Base-by-base conservation (phyloP, 2,797 vertebrate species). In the Helicolenus hilgendorfi region DNA sequence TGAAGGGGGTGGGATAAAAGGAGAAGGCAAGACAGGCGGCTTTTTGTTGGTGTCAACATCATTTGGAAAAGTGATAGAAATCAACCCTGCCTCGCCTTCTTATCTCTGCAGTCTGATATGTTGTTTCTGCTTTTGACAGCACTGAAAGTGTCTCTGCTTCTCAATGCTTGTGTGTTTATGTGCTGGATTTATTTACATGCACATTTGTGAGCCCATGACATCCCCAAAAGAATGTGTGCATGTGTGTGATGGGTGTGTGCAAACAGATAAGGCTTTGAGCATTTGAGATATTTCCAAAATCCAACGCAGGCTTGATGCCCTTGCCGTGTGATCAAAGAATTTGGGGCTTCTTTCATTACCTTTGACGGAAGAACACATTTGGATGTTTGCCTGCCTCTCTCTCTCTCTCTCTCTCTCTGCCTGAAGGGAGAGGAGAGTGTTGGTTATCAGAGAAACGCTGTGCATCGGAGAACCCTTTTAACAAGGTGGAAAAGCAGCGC, bases 321-420 rank as follows among this genome's bases (percentile, higher is more conserved):
- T 94, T 74, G 88, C 92, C 7, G 81, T 68, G 87, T 92, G 95
- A 97, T 97, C 96, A 97, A 96, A 96, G 91, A 92, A 92, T 87
- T 91, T 4, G 68, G 74, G 68, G 92, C 88, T 90, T 90, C 92
- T 94, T 96, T 96, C 92, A 93, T 96, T 96, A 92, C 89, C 87
- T 94, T 91, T 92, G 94, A 92, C 92, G 71, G 85, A 90, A 85
- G 78, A 94, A 95, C 91, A 88, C 79, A 88, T 95, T 93, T 95
- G 86, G 93, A 94, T 96, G 90, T 94, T 94, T 96, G 88, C 86
- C 92, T 92, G 72, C 62, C 67, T 93, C 87, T 79, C 80, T 78
- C 73, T 53, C 86, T 14, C 11, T n/a, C 1, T 41, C 45, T 7
- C 36, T 45, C 74, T 60, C 63, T 85, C 84, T 55, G 87, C 93